Evolutionary conservation across 2,888 invertebrate species (phyloP).

Genomic region (Brassicogethes aeneus): DNA sequence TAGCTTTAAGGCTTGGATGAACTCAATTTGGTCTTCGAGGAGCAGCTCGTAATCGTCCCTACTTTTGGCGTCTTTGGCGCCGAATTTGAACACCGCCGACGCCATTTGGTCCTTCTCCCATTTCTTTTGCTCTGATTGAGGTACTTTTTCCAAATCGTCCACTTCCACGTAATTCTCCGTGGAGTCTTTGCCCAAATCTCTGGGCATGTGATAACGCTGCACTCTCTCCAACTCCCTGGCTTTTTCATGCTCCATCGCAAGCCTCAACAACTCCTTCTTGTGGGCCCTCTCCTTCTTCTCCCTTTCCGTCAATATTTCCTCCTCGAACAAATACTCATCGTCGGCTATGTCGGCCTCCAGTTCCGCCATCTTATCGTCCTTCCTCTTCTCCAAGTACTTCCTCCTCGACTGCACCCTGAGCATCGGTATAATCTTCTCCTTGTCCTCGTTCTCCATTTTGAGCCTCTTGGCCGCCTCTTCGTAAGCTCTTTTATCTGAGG

Average conservation of each 20-base stretch:
- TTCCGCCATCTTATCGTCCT: slow-evolving; percentile 92
- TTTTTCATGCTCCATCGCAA: slow-evolving; percentile 93
- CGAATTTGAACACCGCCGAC: slow-evolving; percentile 86
- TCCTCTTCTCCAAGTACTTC: slow-evolving; percentile 90
- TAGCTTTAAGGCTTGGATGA: slow-evolving; percentile 81
- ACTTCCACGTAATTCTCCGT: slow-evolving; percentile 70
- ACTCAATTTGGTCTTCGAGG: slow-evolving; percentile 95
- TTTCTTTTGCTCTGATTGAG: slow-evolving; percentile 79
- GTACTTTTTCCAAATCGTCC: slow-evolving; percentile 75
- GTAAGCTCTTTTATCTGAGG: slow-evolving; percentile 59
- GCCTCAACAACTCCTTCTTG: slow-evolving; percentile 79
- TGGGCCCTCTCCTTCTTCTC: slow-evolving; percentile 81
- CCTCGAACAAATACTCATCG: slow-evolving; percentile 91
- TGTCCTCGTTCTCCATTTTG: slow-evolving; percentile 77
- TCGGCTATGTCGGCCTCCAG: slow-evolving; percentile 91
- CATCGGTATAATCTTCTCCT: slow-evolving; percentile 79
- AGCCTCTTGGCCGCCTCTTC: slow-evolving; percentile 87
- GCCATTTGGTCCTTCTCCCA: slow-evolving; percentile 98
- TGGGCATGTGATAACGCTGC: slow-evolving; percentile 91
- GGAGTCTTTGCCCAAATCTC: slow-evolving; percentile 69
- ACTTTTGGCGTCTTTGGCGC: slow-evolving; percentile 73
- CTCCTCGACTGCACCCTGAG: slow-evolving; percentile 84
- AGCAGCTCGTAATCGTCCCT: slow-evolving; percentile 85
- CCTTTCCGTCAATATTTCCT: slow-evolving; percentile 75
- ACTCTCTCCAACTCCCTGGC: slow-evolving; percentile 89